Evolutionary conservation across 2,888 invertebrate species (phyloP), one percentile per base, ranked within the genome.

Genomic region (Oligia strigilis): DNA sequence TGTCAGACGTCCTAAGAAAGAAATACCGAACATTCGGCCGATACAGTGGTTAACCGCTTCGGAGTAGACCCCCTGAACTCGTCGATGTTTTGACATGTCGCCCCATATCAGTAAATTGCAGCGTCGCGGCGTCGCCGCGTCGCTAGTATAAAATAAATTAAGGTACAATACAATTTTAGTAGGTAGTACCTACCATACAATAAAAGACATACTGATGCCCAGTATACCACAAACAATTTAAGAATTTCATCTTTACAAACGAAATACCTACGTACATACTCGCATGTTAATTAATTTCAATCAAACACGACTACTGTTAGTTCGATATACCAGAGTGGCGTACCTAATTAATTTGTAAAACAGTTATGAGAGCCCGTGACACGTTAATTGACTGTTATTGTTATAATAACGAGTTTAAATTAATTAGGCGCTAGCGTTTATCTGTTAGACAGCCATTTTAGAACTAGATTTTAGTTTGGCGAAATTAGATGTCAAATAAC

Each of bases 281-380:
- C 43, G 17, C 13, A 64, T 60, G 55, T 78, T 81, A 85, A 87
- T 87, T 86, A 84, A 82, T 80, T 84, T 65, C 69, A 82, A 78
- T 85, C 77, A 82, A 78, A 70, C 60, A 72, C 58, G 46, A 60
- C 13, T 46, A 64, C 52, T 77, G 46, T 75, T 75, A 60, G 52
- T 64, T 75, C 17, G 58, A 55, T 80, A 80, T 86, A 64, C 62
- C 67, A 23, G 40, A 69, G 58, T 29, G 36, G 77, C 36, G 66
- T 77, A 65, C 17, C 76, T 83, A 84, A 87, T 87, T 86, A 84
- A 86, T 88, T 80, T 78, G 84, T 78, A 64, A 84, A 81, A 86
- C 75, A 69, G 46, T 36, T 80, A 60, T 66, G 76, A 78, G 83
- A 80, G 73, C 73, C 66, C 43, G 65, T 81, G 81, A 78, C 78